Base-by-base conservation (phyloP, 92 coral and sea anemone genomes). In the Anthopleura xanthogrammica region DNA sequence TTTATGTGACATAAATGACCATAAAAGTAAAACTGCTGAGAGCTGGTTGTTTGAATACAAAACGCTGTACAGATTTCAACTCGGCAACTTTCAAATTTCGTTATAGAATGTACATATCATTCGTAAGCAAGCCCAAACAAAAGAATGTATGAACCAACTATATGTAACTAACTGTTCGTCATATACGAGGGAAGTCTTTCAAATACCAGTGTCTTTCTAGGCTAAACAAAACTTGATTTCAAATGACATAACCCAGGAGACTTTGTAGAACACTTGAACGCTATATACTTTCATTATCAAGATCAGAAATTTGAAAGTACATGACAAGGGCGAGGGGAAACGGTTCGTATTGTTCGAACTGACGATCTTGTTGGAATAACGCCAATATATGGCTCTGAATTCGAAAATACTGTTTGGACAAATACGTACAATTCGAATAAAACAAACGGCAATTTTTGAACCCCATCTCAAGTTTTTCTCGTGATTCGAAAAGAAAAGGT, bases 341-440 rank as follows among this genome's bases (percentile, higher is more conserved):
- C 76, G 79, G 80, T 78, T 84, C 71, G 83, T 85, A 85, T 85
- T 85, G 88, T 78, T 80, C 88, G 88, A 79, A 62, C 71, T 76
- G 77, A 46, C 68, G 82, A 68, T 64, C 77, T 78, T 68, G 83
- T 79, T 85, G 88, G 88, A 85, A 85, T 65, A 85, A 71, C 74
- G 88, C 88, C 88, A 85, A 85, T 68, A 80, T 80, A 20, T 52
- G 60, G 78, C 52, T 78, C 43, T 16, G 58, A 79, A 60, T 85
- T 85, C 83, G 76, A 68, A 81, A 81, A 81, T 66, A 70, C 83
- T 79, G 83, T 52, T 60, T 43, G 52, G 55, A 52, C 42, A 85
- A 85, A 78, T 85, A 36, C 83, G 73, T 12, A 46, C 40, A 43
- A 42, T 41, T 41, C 62, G 70, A 43, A n/a, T 2, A 16, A 20